Evolutionary conservation across 2,888 invertebrate species (phyloP).

Genomic region (Hypomecis atomaria): DNA sequence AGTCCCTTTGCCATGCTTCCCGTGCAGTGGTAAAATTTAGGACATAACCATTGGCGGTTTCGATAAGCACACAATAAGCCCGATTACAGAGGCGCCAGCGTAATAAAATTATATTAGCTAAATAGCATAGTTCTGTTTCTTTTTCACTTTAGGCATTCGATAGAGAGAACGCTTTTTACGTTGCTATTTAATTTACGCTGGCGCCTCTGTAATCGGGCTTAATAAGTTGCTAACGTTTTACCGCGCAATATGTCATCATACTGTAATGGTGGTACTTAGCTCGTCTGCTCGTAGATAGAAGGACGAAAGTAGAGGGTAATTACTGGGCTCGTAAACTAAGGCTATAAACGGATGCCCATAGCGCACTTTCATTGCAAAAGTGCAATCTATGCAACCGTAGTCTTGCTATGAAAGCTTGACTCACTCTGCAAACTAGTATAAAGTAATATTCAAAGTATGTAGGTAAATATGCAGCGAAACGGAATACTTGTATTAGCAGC

Average conservation of each 20-base stretch:
- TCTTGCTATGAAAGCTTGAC: conserved; percentile 16
- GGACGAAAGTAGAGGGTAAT: conserved; percentile 33
- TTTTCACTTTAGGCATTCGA: too few species aligned
- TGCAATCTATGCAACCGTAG: conserved; percentile 20
- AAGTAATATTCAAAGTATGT: background rate
- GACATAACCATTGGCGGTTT: too few species aligned
- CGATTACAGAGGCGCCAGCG: too few species aligned
- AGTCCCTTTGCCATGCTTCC: too few species aligned
- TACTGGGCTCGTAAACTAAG: conserved; percentile 35
- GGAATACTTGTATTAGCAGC: too few species aligned
- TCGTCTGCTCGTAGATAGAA: conserved; percentile 20
- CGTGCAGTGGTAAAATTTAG: too few species aligned
- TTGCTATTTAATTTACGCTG: too few species aligned
- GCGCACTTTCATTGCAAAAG: conserved; percentile 33
- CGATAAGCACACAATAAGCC: too few species aligned
- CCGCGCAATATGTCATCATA: conserved; percentile 21
- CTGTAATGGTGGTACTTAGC: conserved; percentile 22
- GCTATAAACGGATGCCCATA: conserved; percentile 38
- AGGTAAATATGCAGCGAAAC: background rate
- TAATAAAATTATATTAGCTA: too few species aligned
- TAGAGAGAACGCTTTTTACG: too few species aligned
- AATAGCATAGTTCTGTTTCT: too few species aligned
- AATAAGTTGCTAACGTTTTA: conserved; percentile 24
- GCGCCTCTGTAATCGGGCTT: too few species aligned
- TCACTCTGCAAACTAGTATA: background rate